Evolutionary conservation across 2,113 vertebrate genomes (phyloP).

Genomic region (Tor tambroides): DNA sequence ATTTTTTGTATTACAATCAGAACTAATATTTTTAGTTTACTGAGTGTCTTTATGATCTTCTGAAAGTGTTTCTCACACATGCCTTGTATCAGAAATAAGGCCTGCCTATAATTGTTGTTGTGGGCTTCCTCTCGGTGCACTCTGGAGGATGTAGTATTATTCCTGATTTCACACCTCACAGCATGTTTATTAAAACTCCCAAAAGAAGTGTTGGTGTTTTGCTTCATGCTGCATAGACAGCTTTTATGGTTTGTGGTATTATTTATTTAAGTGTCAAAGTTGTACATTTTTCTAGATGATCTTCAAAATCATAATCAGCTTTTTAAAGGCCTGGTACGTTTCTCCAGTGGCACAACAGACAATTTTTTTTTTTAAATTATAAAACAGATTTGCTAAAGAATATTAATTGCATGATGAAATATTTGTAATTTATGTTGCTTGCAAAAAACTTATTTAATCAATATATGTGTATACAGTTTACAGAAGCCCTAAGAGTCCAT

Average conservation of each 20-base stretch:
- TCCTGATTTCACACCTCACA: slow-evolving; percentile 37
- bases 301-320: neutral
- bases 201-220: neutral
- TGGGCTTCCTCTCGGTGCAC: neutral
- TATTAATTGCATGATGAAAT: neutral
- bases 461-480: neutral
- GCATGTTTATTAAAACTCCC: neutral
- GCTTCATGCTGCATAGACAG: neutral
- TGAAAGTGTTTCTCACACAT: neutral
- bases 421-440: neutral
- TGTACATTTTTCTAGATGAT: neutral
- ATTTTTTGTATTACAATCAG: neutral
- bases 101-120: slow-evolving; percentile 1
- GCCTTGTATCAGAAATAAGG: neutral
- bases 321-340: neutral
- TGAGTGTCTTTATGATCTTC: neutral
- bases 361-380: neutral
- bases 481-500: neutral
- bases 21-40: neutral
- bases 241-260: neutral
- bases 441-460: neutral
- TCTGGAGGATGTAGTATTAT: slow-evolving; percentile 1
- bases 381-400: neutral
- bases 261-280: neutral
- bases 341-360: neutral